These are phyloP conservation scores for Drosophila parthenogenetica DNA, from an alignment of 2,888 invertebrate genomes.

Conservation along the genomic window DNA sequence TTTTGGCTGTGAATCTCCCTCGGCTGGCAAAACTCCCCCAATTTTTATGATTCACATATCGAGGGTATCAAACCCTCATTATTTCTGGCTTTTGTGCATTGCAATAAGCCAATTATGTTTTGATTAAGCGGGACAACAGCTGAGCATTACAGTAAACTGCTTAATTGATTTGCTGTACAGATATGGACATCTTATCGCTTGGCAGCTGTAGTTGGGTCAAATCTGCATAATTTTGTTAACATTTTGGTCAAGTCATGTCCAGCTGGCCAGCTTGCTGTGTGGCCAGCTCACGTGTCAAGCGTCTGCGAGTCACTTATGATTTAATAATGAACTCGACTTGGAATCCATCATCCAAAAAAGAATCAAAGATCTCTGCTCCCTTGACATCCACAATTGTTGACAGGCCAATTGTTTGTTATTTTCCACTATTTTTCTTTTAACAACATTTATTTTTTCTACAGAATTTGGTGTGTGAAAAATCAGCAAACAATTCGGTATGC, in stretches of 20 bases:
- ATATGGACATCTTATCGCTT: not conserved
- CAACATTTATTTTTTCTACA: slow-evolving; percentile 39
- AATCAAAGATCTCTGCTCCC: slow-evolving; percentile 58
- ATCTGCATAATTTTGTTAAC: slow-evolving; percentile 62
- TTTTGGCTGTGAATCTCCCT: slow-evolving; percentile 18
- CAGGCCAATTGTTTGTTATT: slow-evolving; percentile 67
- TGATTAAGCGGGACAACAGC: slow-evolving; percentile 66
- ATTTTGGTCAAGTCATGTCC: slow-evolving; percentile 68
- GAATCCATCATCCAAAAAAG: slow-evolving; percentile 43
- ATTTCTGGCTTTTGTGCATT: slow-evolving; percentile 73
- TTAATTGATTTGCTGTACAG: slow-evolving; percentile 62
- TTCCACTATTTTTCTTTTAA: slow-evolving; percentile 26
- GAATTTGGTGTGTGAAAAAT: slow-evolving; percentile 63
- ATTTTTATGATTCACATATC: slow-evolving; percentile 27
- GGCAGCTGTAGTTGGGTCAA: slow-evolving; percentile 50
- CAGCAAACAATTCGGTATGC: slow-evolving; percentile 61
- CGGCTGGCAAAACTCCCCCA: slow-evolving; percentile 17
- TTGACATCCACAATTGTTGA: slow-evolving; percentile 71
- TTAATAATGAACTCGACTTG: slow-evolving; percentile 67
- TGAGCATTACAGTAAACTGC: slow-evolving; percentile 37
- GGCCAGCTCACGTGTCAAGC: slow-evolving; percentile 74
- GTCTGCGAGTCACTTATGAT: slow-evolving; percentile 45
- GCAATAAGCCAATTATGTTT: slow-evolving; percentile 76
- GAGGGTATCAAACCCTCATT: slow-evolving; percentile 70
- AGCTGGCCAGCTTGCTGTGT: slow-evolving; percentile 67